Conservation (phyloP, 1,140 invertebrate genomes). For the Meloidogyne chitwoodi region DNA sequence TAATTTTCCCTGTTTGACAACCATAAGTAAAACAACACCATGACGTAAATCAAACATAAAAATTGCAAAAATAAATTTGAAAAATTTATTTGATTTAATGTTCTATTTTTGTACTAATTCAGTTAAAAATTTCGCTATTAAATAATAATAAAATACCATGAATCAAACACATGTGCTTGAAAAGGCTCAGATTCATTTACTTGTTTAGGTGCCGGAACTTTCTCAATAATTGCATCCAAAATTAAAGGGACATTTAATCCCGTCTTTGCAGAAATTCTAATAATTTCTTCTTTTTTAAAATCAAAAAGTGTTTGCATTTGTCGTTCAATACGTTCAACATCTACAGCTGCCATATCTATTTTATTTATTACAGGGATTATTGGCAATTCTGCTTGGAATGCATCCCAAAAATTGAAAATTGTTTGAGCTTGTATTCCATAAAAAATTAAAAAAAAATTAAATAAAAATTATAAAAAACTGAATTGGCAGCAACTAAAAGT, state of each 20-base stretch:
- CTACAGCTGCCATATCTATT: slow-evolving; percentile 75
- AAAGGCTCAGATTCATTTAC: slow-evolving; percentile 67
- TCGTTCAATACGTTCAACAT: slow-evolving; percentile 56
- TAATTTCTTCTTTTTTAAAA: slow-evolving; percentile 70
- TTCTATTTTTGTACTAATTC: no score
- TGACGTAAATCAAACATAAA: slow-evolving; percentile 70
- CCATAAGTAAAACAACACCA: slow-evolving; percentile 76
- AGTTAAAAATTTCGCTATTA: no score
- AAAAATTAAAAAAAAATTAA: slow-evolving; percentile 9
- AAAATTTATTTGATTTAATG: background rate
- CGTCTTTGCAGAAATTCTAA: slow-evolving; percentile 77
- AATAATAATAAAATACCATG: slow-evolving; percentile 69
- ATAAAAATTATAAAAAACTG: slow-evolving; percentile 61
- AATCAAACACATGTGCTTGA: slow-evolving; percentile 82
- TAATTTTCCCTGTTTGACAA: slow-evolving; percentile 61
- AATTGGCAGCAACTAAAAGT: slow-evolving; percentile 89
- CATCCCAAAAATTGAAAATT: slow-evolving; percentile 89
- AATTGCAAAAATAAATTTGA: background rate
- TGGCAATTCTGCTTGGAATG: slow-evolving; percentile 74
- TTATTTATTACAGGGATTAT: slow-evolving; percentile 94
- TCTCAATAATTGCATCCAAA: slow-evolving; percentile 62
- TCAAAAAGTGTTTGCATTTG: slow-evolving; percentile 82
- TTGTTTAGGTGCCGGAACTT: slow-evolving; percentile 64
- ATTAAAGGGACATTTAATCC: slow-evolving; percentile 62
- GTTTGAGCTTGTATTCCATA: slow-evolving; percentile 91